Conservation (phyloP, 2,888 invertebrate species). For the Rhogogaster chlorosoma region DNA sequence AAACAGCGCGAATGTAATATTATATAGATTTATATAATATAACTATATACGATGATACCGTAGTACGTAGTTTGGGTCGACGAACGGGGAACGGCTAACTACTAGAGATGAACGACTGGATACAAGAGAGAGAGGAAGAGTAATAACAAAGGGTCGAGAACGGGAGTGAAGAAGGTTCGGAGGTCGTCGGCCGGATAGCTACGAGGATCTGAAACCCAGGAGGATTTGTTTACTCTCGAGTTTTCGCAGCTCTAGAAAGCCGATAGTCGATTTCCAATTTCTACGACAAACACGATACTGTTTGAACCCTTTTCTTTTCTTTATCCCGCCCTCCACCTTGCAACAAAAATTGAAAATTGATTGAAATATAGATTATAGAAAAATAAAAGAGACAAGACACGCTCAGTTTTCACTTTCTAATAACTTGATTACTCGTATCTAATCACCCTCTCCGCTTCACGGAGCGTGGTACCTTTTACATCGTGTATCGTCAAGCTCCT, state of each 20-base stretch:
- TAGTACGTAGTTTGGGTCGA: constrained; percentile 25
- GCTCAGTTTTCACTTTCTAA: neutral
- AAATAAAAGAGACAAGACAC: neutral
- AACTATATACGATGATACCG: neutral
- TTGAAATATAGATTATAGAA: neutral
- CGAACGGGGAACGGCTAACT: neutral
- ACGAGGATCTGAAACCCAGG: constrained; percentile 54
- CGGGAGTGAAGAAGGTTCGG: constrained; percentile 39
- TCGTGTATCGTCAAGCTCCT: constrained; percentile 1
- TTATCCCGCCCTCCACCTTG: constrained; percentile 40
- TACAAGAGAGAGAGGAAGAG: neutral
- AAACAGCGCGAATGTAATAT: neutral
- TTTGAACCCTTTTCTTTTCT: constrained; percentile 33
- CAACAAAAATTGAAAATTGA: neutral
- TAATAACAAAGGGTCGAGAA: constrained; percentile 39
- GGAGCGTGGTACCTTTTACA: neutral
- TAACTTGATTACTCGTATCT: neutral
- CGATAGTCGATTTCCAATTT: constrained; percentile 29
- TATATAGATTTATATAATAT: neutral
- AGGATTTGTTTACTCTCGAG: constrained; percentile 56
- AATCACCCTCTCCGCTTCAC: neutral
- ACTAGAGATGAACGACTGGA: constrained; percentile 36
- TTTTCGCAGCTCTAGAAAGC: constrained; percentile 17
- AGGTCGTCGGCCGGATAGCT: constrained; percentile 43
- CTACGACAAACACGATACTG: constrained; percentile 12